These are phyloP conservation scores for Dermolepida albohirtum DNA, from an alignment of 2,888 invertebrate species.

Conservation along the genomic window DNA sequence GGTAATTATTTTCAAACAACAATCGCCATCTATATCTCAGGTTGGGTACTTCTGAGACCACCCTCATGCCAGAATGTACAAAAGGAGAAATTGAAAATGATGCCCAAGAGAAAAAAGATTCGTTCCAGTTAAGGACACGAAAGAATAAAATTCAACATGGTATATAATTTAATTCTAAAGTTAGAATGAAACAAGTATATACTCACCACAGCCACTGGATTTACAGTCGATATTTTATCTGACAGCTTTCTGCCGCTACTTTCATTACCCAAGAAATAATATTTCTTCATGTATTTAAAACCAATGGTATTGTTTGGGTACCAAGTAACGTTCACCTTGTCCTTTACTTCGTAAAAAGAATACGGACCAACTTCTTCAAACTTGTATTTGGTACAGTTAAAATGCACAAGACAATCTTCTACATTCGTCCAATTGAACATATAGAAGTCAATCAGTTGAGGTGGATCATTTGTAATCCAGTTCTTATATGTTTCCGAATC, in stretches of 20 bases:
- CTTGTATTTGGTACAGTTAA: conserved; percentile 69
- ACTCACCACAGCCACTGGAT: conserved; percentile 79
- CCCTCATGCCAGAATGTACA: too few species aligned
- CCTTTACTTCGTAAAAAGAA: conserved; percentile 74
- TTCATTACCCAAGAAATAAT: conserved; percentile 74
- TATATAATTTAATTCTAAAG: too few species aligned
- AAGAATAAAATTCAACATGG: too few species aligned
- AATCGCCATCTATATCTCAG: too few species aligned
- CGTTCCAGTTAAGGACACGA: too few species aligned
- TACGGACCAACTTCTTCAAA: conserved; percentile 73
- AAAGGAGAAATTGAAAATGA: too few species aligned
- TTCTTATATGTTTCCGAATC: conserved; percentile 56
- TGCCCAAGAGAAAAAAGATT: too few species aligned
- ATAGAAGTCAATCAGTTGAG: conserved; percentile 59
- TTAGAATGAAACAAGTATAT: too few species aligned
- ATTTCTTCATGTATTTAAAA: conserved; percentile 76
- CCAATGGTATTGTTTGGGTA: conserved; percentile 76
- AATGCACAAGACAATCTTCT: conserved; percentile 68
- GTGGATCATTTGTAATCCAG: conserved; percentile 61
- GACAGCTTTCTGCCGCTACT: conserved; percentile 75
- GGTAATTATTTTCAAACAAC: too few species aligned
- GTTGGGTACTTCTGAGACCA: too few species aligned
- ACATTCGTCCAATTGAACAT: conserved; percentile 66
- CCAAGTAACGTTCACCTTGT: conserved; percentile 80
- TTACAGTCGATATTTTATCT: conserved; percentile 79